A percentile compares a stretch with the other conserved stretches of the same genome.
phyloP scores from a whole-genome alignment of 2,888 invertebrate species.

The Acleris laterana region DNA sequence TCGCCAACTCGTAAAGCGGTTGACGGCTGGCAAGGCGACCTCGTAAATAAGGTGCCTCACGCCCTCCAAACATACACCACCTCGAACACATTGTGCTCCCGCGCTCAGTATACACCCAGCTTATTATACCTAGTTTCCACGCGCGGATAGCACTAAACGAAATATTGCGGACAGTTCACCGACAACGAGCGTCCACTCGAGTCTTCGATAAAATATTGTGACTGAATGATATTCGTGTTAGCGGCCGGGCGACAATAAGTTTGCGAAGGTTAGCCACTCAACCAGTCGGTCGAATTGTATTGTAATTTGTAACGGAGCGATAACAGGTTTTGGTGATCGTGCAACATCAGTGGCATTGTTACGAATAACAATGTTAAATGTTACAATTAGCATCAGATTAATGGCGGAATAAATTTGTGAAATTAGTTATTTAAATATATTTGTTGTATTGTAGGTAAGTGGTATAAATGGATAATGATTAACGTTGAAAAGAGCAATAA shows the following conservation, averaged over 20 bases:
- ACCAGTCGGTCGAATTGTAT: no score
- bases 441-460: no score
- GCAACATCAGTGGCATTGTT: no score
- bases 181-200: constrained; percentile 11
- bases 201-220: constrained; percentile 26
- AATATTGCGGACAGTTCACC: constrained; percentile 2
- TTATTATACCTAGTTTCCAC: constrained; percentile 25
- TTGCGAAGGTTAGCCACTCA: no score
- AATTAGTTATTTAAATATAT: no score
- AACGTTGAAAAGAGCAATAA: no score
- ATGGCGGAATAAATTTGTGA: no score
- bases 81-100: constrained; percentile 33
- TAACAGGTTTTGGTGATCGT: no score
- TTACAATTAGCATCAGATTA: no score
- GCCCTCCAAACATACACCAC: constrained; percentile 43
- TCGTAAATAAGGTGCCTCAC: constrained; percentile 65
- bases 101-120: constrained; percentile 26
- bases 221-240: constrained; percentile 25
- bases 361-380: no score
- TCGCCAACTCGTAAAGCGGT: constrained; percentile 68
- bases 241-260: background rate
- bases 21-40: constrained; percentile 60
- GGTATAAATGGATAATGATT: no score
- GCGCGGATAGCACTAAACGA: background rate
- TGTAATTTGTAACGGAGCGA: no score